Conservation (phyloP, 2,888 invertebrate genomes). For the Geotrupes spiniger region DNA sequence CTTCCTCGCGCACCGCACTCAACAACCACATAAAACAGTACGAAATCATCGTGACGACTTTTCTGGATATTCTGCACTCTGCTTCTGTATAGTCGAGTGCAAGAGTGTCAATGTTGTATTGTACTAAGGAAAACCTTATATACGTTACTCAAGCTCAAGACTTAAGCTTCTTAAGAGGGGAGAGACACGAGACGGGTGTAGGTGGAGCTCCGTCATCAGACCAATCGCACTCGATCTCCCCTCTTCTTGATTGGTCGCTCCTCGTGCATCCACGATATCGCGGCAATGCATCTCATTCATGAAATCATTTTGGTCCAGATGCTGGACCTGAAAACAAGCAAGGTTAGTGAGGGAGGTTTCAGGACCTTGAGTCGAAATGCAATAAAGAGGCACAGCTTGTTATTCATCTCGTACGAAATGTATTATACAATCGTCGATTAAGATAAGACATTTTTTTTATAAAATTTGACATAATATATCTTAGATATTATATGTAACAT, state of each 20-base stretch:
- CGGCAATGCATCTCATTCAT: slow-evolving; percentile 30
- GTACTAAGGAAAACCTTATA: slow-evolving; percentile 35
- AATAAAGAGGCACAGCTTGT: too few relatives aligned
- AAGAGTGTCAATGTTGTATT: slow-evolving; percentile 36
- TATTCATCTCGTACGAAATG: too few relatives aligned
- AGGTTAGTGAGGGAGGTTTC: not conserved
- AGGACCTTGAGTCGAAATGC: too few relatives aligned
- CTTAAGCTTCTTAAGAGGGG: slow-evolving; percentile 33
- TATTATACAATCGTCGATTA: too few relatives aligned
- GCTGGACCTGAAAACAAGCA: slow-evolving; percentile 18
- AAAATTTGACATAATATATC: too few relatives aligned
- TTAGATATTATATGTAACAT: too few relatives aligned
- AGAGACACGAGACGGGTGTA: slow-evolving; percentile 26
- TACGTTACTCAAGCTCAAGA: slow-evolving; percentile 35
- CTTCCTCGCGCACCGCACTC: slow-evolving; percentile 45
- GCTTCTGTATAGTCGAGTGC: slow-evolving; percentile 27
- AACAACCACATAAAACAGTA: slow-evolving; percentile 52
- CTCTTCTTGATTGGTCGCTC: slow-evolving; percentile 27
- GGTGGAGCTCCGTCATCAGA: slow-evolving; percentile 20
- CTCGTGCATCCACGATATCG: slow-evolving; percentile 24
- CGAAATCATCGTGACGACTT: slow-evolving; percentile 48
- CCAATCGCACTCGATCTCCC: slow-evolving; percentile 25
- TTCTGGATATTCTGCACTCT: slow-evolving; percentile 15
- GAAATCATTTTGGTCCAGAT: slow-evolving; percentile 26
- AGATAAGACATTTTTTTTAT: too few relatives aligned